Base-by-base conservation (phyloP, 37 sponge, comb jelly and placozoan genomes). In the Lycopodina hypogea region DNA sequence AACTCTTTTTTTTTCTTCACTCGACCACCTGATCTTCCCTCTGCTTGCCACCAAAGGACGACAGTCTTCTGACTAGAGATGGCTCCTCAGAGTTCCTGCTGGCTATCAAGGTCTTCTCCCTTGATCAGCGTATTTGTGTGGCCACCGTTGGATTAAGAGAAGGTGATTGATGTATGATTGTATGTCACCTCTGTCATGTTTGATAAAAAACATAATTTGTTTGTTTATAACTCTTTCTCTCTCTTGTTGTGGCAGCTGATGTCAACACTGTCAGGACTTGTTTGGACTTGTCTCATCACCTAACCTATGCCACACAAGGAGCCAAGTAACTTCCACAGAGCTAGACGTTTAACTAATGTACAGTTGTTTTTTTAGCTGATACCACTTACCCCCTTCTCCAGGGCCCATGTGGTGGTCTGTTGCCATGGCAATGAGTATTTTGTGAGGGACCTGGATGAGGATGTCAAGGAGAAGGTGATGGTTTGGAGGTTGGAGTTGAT, bases 41-140 rank as follows among this genome's bases (percentile, higher is more conserved):
- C 48, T 45, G 8, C 4, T 9, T 45, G 48, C 48, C 9, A 9
- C 48, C 8, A 33, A 24, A 73, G 56, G 74, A 73, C 34, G 19
- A 52, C 4, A 50, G 45, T 3, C 15, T 50, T 50, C 23, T 24
- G 33, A 29, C 41, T n/a, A 35, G 37, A 36, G 83, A 83, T 64
- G 76, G 83, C 17, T 75, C 76, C 21, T 75, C 76, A 36, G 78
- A 84, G 51, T 84, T 77, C 56, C 34, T 84, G 42, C 41, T 58
- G 53, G 70, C 39, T 7, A 69, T 33, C 69, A 84, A 84, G 71
- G 56, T 68, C 45, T 69, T 78, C 33, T 61, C 84, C 14, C 61
- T 71, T 23, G 71, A 77, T 52, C 21, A 56, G 62, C 51, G 71
- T 29, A 34, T 62, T 28, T 33, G 78, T 30, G 84, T 84, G 59